Evolutionary conservation across 2,888 invertebrate genomes (phyloP), one percentile per base, ranked within the genome.

Genomic region (Anarsia innoxiella): DNA sequence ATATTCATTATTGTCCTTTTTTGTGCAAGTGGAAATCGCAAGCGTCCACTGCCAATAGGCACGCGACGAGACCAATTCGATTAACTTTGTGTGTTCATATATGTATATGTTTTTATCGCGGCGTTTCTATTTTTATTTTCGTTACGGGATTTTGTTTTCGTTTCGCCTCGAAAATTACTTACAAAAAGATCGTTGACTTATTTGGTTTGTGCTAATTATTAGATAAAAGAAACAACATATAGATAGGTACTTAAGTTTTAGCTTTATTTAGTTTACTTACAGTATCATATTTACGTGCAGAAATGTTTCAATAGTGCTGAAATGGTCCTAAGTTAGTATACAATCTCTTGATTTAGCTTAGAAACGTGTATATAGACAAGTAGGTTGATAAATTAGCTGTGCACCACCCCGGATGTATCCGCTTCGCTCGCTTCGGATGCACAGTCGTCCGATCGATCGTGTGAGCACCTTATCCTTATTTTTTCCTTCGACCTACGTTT

Each of bases 361-460:
- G n/a, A n/a, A n/a, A n/a, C n/a, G n/a, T n/a, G n/a, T n/a, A n/a
- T n/a, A n/a, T 26, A 15, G 31, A 27, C 26, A 67, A 58, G 44
- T 45, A 56, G 54, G 60, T 71, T 73, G 76, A 75, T 80, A 75
- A 70, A 79, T 73, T 70, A 70, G 60, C 61, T 65, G 72, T 67
- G 71, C 75, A 66, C 51, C 51, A 68, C 76, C 70, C 70, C 64
- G 68, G 65, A 71, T 57, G 54, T 56, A 79, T 80, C 77, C 79
- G 78, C 74, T 72, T 56, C 70, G 63, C 66, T 76, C 73, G 71
- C 63, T 66, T 64, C 66, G 64, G 69, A 66, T 79, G 74, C 76
- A 72, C 56, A 68, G 61, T 53, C 53, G 53, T 57, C 66, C 56
- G 25, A 25, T 25, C 65, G 57, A 70, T 71, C 75, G 72, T 76